phyloP scores from a whole-genome alignment of 2,113 vertebrate species.

The Maccullochella peelii region DNA sequence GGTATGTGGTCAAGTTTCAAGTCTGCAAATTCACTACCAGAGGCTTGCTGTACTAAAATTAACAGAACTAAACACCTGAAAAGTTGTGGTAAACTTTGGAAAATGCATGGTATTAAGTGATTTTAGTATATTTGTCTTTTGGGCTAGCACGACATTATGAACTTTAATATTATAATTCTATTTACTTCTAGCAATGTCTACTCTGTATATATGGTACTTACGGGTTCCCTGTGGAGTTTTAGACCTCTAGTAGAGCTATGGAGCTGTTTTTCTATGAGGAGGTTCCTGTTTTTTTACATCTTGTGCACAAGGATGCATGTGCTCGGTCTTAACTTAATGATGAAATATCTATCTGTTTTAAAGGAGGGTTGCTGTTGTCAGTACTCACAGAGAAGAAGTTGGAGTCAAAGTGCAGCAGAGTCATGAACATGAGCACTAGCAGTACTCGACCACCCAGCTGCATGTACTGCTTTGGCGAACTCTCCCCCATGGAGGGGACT shows the following conservation, averaged over 20 bases:
- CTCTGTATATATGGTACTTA: no score
- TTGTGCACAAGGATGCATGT: no score
- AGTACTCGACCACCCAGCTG: conserved; percentile 95
- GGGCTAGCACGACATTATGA: no score
- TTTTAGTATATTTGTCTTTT: not conserved
- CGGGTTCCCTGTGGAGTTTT: no score
- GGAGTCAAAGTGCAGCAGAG: conserved; percentile 94
- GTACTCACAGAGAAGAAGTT: conserved; percentile 94
- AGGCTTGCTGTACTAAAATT: not conserved
- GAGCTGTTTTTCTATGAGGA: no score
- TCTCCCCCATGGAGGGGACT: conserved; percentile 96
- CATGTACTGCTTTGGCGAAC: conserved; percentile 99
- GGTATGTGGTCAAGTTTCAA: not conserved
- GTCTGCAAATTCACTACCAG: not conserved
- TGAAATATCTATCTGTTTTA: not conserved
- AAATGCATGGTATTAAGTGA: not conserved
- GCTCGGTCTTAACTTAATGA: no score
- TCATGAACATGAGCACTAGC: conserved; percentile 99
- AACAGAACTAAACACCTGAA: not conserved
- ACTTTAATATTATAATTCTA: no score
- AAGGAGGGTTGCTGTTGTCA: not conserved
- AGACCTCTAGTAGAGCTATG: no score
- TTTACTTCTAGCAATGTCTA: no score
- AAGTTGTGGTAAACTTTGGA: not conserved
- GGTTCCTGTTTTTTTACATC: no score